These are phyloP conservation scores for Marronus borbonicus DNA, from an alignment of 2,888 invertebrate species.

Conservation along the genomic window DNA sequence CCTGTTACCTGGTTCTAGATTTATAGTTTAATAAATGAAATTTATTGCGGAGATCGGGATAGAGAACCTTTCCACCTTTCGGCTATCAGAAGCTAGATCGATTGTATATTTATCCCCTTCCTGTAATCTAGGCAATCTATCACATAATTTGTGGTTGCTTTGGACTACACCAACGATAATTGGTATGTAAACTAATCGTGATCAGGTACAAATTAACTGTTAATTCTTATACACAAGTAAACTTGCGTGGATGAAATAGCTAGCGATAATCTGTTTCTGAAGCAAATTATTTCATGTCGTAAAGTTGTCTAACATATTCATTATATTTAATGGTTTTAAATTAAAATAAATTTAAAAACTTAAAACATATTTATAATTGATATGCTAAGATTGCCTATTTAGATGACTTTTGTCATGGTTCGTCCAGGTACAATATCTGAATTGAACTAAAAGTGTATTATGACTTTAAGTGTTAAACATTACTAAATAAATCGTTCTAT, in stretches of 20 bases:
- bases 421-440: too few species aligned
- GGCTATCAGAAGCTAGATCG: slow-evolving; percentile 39
- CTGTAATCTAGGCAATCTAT: slow-evolving; percentile 34
- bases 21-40: slow-evolving; percentile 44
- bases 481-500: too few species aligned
- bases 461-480: too few species aligned
- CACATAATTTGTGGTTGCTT: slow-evolving; percentile 42
- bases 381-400: too few species aligned
- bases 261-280: not conserved
- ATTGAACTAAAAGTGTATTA: too few species aligned
- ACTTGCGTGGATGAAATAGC: not conserved
- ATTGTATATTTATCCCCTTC: slow-evolving; percentile 22
- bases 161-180: slow-evolving; percentile 20
- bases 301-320: slow-evolving; percentile 3
- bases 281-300: not conserved
- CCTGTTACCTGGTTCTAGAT: slow-evolving; percentile 38
- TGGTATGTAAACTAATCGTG: slow-evolving; percentile 21
- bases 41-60: slow-evolving; percentile 23
- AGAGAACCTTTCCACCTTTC: slow-evolving; percentile 23
- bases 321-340: slow-evolving; percentile 3
- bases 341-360: not conserved
- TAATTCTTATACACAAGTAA: slow-evolving; percentile 14
- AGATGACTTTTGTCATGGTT: too few species aligned
- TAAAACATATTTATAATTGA: too few species aligned
- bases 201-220: slow-evolving; percentile 21